These are phyloP conservation scores for Lasius platythorax DNA, from an alignment of 2,888 invertebrate genomes.

Conservation along the genomic window DNA sequence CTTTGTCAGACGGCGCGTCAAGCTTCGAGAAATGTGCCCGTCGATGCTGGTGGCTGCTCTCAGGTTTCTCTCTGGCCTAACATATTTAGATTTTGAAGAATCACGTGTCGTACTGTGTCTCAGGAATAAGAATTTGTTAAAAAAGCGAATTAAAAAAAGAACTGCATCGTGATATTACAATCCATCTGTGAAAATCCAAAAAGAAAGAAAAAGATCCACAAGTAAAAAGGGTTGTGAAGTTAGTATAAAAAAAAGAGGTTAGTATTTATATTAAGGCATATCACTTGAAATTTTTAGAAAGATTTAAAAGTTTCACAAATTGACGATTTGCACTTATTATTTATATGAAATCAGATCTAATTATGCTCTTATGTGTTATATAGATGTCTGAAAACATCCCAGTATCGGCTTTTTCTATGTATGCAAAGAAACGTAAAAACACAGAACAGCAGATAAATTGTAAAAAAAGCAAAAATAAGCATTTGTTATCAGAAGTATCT, in stretches of 20 bases:
- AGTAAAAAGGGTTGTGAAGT: neutral
- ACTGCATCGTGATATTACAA: neutral
- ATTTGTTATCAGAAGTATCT: neutral
- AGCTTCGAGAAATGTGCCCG: no score
- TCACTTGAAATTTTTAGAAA: neutral
- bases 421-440: conserved; percentile 58
- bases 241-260: neutral
- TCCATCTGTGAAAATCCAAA: neutral
- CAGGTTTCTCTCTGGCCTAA: no score
- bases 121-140: neutral
- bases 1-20: no score
- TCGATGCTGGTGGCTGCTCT: no score
- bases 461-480: neutral
- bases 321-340: neutral
- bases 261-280: neutral
- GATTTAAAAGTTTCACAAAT: neutral
- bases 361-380: neutral
- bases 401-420: conserved; percentile 60
- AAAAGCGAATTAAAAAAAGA: neutral
- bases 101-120: neutral
- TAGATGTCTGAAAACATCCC: conserved; percentile 53
- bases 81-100: neutral
- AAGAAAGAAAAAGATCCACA: neutral
- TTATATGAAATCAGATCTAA: neutral
- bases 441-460: neutral